A percentile compares a stretch with the other conserved stretches of the same genome.
Conservation (phyloP, 2,888 invertebrate species). For the Sarcophaga rosellei region DNA sequence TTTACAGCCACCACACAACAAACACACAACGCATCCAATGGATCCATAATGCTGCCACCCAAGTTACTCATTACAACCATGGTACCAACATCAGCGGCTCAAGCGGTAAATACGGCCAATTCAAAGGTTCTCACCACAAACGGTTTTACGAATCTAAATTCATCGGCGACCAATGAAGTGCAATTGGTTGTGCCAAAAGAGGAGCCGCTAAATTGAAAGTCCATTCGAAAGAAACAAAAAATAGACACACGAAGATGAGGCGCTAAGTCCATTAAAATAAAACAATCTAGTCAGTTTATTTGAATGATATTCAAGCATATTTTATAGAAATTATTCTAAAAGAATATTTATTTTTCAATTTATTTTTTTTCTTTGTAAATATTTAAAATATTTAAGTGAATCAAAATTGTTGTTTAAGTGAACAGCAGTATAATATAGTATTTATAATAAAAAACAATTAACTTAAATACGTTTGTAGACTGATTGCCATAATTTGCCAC, state of each 20-base stretch:
- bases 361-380: neutral
- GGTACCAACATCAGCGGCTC: conserved; percentile 52
- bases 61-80: conserved; percentile 65
- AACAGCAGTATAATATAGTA: neutral
- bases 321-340: neutral
- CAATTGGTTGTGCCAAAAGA: conserved; percentile 61
- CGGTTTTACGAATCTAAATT: conserved; percentile 37
- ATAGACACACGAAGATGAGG: neutral
- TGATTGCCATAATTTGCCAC: too few relatives aligned
- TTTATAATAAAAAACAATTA: too few relatives aligned
- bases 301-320: conserved; percentile 2
- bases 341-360: neutral
- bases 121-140: conserved; percentile 52
- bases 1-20: conserved; percentile 47
- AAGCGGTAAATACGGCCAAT: conserved; percentile 3
- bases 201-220: conserved; percentile 55
- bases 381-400: neutral
- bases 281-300: conserved; percentile 27
- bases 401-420: neutral
- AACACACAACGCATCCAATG: conserved; percentile 20
- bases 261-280: neutral
- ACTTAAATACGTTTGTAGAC: too few relatives aligned
- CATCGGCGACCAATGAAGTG: neutral
- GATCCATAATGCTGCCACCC: conserved; percentile 61
- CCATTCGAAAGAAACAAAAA: neutral